Evolutionary conservation across 2,888 invertebrate species (phyloP), one percentile per base, ranked within the genome.

Genomic region (Alloplasta piceator): DNA sequence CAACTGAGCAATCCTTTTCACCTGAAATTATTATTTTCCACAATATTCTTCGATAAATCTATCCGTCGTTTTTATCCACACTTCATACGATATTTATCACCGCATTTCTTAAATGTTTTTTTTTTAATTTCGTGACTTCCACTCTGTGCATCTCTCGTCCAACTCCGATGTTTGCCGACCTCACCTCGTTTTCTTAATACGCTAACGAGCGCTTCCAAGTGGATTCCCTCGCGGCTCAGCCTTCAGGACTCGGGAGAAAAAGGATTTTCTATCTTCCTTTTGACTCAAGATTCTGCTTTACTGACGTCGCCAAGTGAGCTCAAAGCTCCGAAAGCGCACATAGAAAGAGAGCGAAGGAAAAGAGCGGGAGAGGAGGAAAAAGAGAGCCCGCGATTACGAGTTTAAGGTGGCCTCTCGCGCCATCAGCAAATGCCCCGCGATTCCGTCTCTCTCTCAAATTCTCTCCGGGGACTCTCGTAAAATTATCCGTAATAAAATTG

Each of bases 401-500:
- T 86, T 87, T 88, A 88, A 89, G 87, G 89, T 89, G 83, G 83
- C 81, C 77, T 70, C 78, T 68, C 75, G 61, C 55, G n/a, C 16
- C 76, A 26, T 48, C 70, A 70, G 16, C 56, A 14, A 39, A 52
- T 39, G 41, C 14, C 41, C 16, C 14, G n/a, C 41, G 7, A 48
- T 10, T 12, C 16, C 52, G 39, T 77, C 60, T 58, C 72, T 63
- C 72, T 67, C 26, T 43, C 74, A 26, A 26, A 26, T 26, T 26
- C 70, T 75, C 78, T 46, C 16, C 83, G 83, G 85, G 84, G 85
- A 87, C 87, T 86, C 88, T 90, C 91, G 89, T 91, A 90, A 91
- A 91, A 91, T 91, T 91, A 91, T 91, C 91, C 86, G 90, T 88
- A 90, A 89, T 90, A 90, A 90, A 90, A 90, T 87, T 86, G 82